A percentile compares a stretch with the other conserved stretches of the same genome.
Evolutionary conservation across 2,113 vertebrate genomes (phyloP).

Genomic region (Zosterops pallidus): DNA sequence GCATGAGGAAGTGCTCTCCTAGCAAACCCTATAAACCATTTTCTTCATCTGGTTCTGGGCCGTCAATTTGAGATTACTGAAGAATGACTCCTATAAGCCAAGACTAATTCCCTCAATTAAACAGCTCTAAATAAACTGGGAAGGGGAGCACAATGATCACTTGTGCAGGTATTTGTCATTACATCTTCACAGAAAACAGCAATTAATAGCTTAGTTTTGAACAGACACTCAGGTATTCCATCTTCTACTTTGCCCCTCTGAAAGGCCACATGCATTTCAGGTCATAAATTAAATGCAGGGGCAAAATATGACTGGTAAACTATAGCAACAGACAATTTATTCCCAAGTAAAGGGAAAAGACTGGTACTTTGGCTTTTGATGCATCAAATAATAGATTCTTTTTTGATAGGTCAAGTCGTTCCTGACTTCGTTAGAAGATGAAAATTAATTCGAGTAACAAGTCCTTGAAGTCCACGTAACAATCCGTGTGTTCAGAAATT

Average conservation of each 20-base stretch:
- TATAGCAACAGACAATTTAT: not conserved
- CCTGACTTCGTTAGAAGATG: not conserved
- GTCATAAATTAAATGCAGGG: not conserved
- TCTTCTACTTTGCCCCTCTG: not conserved
- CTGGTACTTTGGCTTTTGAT: not conserved
- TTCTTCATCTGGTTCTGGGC: not conserved
- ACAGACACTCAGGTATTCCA: accelerated
- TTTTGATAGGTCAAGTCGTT: conserved; percentile 49
- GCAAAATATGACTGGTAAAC: not conserved
- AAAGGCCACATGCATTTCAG: not conserved
- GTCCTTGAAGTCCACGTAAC: not conserved
- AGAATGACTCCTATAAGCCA: not conserved
- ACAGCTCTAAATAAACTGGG: not conserved
- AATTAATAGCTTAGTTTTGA: not conserved
- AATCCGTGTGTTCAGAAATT: accelerated
- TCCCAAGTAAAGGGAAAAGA: not conserved
- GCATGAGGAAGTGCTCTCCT: not conserved
- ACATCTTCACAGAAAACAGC: not conserved
- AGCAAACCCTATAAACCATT: not conserved
- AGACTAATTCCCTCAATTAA: not conserved
- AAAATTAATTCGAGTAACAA: not conserved
- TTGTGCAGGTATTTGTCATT: not conserved
- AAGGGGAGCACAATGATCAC: not conserved
- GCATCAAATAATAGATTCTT: not conserved
- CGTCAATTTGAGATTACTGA: not conserved